Percentiles rank a stretch among this genome's conserved stretches.
Conservation (phyloP, 2,888 invertebrate genomes). For the Eupeodes luniger region DNA sequence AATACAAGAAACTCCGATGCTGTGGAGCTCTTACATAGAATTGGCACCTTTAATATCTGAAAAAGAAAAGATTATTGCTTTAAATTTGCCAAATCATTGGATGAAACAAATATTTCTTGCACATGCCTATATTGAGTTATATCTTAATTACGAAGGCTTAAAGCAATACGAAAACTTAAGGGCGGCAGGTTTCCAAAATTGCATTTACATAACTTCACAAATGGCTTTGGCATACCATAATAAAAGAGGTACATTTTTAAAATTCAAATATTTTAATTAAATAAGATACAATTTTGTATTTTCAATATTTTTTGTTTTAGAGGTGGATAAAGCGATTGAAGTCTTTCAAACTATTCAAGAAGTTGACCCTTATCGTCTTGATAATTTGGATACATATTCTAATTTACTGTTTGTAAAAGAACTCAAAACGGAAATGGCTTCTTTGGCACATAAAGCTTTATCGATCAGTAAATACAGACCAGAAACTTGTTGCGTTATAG, state of each 20-base stretch:
- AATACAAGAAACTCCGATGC: conserved; percentile 90
- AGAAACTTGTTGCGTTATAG: conserved; percentile 99
- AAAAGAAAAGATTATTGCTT: conserved; percentile 89
- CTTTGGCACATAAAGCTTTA: conserved; percentile 96
- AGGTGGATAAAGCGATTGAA: conserved; percentile 94
- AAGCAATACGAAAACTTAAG: conserved; percentile 91
- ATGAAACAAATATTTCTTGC: conserved; percentile 96
- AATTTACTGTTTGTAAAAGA: conserved; percentile 98
- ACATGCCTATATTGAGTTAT: conserved; percentile 94
- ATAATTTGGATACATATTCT: conserved; percentile 98
- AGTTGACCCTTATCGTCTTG: conserved; percentile 95
- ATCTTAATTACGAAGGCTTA: conserved; percentile 95
- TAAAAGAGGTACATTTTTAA: conserved; percentile 88
- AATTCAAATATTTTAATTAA: conserved; percentile 11
- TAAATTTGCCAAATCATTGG: conserved; percentile 94
- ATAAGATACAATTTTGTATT: conserved; percentile 43
- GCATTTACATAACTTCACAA: conserved; percentile 95
- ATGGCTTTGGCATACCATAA: conserved; percentile 97
- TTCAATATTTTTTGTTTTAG: conserved; percentile 84
- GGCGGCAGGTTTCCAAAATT: conserved; percentile 92
- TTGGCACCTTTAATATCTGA: conserved; percentile 93
- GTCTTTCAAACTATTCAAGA: conserved; percentile 93
- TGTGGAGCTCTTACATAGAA: conserved; percentile 98
- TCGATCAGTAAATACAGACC: conserved; percentile 98
- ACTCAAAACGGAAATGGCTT: conserved; percentile 94